Percentiles rank a stretch among this genome's conserved stretches.
phyloP scores from a whole-genome alignment of 2,888 invertebrate species.

The Ligdia adustata region DNA sequence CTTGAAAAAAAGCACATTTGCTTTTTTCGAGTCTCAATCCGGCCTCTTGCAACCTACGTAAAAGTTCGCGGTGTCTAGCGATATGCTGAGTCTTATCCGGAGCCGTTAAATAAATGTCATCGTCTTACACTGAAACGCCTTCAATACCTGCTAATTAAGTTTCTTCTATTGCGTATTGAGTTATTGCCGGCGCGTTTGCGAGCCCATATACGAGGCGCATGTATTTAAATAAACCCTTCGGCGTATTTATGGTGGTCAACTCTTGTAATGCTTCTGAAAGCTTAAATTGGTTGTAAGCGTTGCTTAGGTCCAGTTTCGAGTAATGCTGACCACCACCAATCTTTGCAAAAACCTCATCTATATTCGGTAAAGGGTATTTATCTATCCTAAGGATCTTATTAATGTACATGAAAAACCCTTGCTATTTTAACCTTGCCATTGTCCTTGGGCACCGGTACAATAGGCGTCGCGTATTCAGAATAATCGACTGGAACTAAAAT shows the following conservation, averaged over 20 bases:
- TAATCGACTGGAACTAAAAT: conserved; percentile 35
- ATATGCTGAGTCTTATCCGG: conserved; percentile 15
- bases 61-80: conserved; percentile 25
- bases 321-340: conserved; percentile 21
- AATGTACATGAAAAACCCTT: conserved; percentile 27
- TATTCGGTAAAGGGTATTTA: conserved; percentile 35
- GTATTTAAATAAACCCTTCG: conserved; percentile 41
- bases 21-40: conserved; percentile 24
- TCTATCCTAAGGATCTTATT: conserved; percentile 37
- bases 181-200: conserved; percentile 46
- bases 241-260: conserved; percentile 41
- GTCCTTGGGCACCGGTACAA: conserved; percentile 35
- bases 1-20: conserved; percentile 10
- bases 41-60: conserved; percentile 26
- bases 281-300: too few species aligned
- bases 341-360: conserved; percentile 24
- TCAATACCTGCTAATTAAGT: conserved; percentile 33
- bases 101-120: conserved; percentile 39
- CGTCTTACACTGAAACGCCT: conserved; percentile 36
- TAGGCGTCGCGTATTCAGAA: conserved; percentile 35
- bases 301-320: too few species aligned
- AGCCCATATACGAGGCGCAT: conserved; percentile 45
- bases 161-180: conserved; percentile 52
- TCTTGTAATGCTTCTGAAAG: conserved; percentile 25
- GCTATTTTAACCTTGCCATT: conserved; percentile 29